Evolutionary conservation across 1,140 invertebrate genomes (phyloP), one percentile per base, ranked within the genome.

Genomic region (Neoseiulus cucumeris): DNA sequence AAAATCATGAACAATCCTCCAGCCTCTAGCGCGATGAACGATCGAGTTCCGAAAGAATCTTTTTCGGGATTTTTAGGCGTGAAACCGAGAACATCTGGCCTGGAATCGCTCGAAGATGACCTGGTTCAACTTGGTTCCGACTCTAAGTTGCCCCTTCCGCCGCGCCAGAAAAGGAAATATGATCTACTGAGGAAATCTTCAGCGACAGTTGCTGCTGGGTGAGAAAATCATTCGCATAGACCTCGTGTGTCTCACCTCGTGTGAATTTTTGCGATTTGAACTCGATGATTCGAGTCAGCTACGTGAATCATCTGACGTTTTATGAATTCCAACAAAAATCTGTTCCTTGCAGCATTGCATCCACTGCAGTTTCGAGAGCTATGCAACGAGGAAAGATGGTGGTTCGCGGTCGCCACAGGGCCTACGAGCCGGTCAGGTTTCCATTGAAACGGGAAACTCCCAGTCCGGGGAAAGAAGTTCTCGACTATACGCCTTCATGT

Each of bases 111-210:
- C 9, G 51, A 59, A 25, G 51, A 59, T 29, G 51, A 59, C 22
- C 51, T 59, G 51, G 33, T 59, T 9, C 25, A 59, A 9, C 22
- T 59, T 12, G 22, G 51, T 9, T 59, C 51, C 14, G 51, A 59
- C 22, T 29, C 25, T 25, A 25, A 33, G 33, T 33, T 59, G 14
- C 33, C 51, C 6, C 33, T 59, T 12, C 51, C 51, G 9, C 51
- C 51, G 33, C 51, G 51, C 51, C 51, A 59, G 51, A 59, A 59
- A 25, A 17, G 51, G 51, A 59, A 59, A 33, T 29, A 29, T 20
- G 51, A 59, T 29, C 51, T 25, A 2, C 14, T 59, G 12, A 12
- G 51, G 14, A 59, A 33, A 33, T 18, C 51, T 9, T 12, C 51
- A 14, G 17, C 51, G 25, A 25, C n/a, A 20, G 51, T 20, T 2